Conservation (phyloP, 2,113 vertebrate genomes). For the Athene noctua region DNA sequence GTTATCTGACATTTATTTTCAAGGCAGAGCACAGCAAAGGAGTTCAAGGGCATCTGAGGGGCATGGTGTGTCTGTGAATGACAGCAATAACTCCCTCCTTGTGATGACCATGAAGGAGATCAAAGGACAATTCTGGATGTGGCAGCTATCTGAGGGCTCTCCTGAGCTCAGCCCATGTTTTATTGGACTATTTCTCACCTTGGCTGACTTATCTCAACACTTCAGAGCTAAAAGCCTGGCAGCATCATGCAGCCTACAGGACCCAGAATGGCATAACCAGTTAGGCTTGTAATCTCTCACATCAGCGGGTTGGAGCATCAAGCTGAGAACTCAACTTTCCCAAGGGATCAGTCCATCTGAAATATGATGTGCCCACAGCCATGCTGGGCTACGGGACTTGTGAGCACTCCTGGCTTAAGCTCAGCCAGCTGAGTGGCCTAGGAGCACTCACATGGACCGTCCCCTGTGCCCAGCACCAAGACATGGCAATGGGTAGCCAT, state of each 20-base stretch:
- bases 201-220: neutral
- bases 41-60: neutral
- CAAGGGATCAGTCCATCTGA: neutral
- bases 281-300: neutral
- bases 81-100: neutral
- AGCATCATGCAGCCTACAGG: neutral
- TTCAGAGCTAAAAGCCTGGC: neutral
- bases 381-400: neutral
- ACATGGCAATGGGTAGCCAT: neutral
- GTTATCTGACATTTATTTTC: neutral
- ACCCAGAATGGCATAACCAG: neutral
- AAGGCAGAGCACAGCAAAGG: neutral
- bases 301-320: neutral
- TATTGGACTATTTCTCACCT: neutral
- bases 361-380: neutral
- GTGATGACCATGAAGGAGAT: neutral
- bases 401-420: neutral
- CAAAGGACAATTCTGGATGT: neutral
- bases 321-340: neutral
- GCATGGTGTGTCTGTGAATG: neutral
- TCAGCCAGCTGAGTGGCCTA: neutral
- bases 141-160: neutral
- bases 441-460: neutral
- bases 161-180: neutral
- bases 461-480: neutral